These are phyloP conservation scores for Cinclus cinclus DNA, from an alignment of 2,113 vertebrate genomes.

Conservation along the genomic window DNA sequence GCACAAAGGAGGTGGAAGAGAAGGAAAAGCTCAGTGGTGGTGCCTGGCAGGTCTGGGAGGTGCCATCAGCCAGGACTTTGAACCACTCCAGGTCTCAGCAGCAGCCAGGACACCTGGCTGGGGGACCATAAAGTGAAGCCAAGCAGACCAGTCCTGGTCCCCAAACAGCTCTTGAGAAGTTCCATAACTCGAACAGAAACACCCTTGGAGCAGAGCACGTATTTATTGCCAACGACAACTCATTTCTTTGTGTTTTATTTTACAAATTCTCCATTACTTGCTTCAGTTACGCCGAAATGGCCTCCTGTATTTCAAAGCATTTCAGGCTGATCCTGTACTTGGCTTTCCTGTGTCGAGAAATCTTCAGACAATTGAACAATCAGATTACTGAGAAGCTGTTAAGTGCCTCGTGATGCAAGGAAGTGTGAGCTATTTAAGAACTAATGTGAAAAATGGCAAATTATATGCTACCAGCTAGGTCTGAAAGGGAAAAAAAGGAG, in stretches of 20 bases:
- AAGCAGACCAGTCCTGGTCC: neutral
- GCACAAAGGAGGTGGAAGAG: neutral
- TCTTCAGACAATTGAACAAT: slow-evolving; percentile 54
- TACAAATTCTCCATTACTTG: slow-evolving; percentile 52
- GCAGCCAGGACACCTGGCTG: neutral
- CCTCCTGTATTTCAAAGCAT: slow-evolving; percentile 11
- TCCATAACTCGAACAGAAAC: slow-evolving; percentile 29
- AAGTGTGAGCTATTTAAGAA: slow-evolving; percentile 20
- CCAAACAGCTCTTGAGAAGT: neutral
- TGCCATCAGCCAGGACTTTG: neutral
- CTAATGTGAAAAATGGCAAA: slow-evolving; percentile 22
- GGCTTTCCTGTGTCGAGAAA: neutral
- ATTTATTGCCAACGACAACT: slow-evolving; percentile 18
- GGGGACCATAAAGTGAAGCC: slow-evolving; percentile 20
- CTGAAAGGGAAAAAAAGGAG: neutral
- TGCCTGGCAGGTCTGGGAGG: neutral
- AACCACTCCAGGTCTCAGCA: neutral
- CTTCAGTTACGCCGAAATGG: slow-evolving; percentile 6
- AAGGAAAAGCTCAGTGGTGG: neutral
- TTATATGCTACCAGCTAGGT: neutral
- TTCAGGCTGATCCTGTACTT: neutral
- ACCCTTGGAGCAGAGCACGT: neutral
- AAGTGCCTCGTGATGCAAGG: neutral
- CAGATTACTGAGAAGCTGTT: slow-evolving; percentile 29
- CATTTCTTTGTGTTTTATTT: slow-evolving; percentile 17